Conservation (phyloP, 2,888 invertebrate species). For the Coremacera marginata region DNA sequence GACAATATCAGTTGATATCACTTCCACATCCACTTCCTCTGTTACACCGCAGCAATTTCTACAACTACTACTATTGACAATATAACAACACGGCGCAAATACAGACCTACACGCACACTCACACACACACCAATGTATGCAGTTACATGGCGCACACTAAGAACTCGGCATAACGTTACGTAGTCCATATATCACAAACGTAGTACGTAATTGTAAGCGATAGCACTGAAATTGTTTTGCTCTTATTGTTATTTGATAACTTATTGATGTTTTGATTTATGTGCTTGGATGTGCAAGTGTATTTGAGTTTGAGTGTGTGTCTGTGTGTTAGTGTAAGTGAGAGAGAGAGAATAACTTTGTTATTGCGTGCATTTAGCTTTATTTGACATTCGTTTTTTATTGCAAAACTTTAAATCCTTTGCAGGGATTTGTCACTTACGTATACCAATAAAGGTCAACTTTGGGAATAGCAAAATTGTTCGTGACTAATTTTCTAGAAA, state of each 20-base stretch:
- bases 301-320: not conserved
- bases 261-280: slow-evolving; percentile 43
- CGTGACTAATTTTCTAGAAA: no score
- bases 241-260: slow-evolving; percentile 40
- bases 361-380: slow-evolving; percentile 8
- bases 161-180: slow-evolving; percentile 4
- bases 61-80: slow-evolving; percentile 32
- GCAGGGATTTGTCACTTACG: slow-evolving; percentile 3
- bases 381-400: slow-evolving; percentile 25
- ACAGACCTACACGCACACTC: not conserved
- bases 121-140: not conserved
- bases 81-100: not conserved
- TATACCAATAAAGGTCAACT: no score
- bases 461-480: no score
- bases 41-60: not conserved
- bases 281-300: not conserved
- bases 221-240: slow-evolving; percentile 35
- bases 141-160: not conserved
- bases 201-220: slow-evolving; percentile 35
- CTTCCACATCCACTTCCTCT: slow-evolving; percentile 22
- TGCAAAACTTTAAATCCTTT: slow-evolving; percentile 13
- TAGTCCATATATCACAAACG: slow-evolving; percentile 22
- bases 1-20: slow-evolving; percentile 19
- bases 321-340: not conserved
- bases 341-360: not conserved